These are phyloP conservation scores for Aphidius ervi DNA, from an alignment of 1,140 invertebrate genomes.

Conservation along the genomic window DNA sequence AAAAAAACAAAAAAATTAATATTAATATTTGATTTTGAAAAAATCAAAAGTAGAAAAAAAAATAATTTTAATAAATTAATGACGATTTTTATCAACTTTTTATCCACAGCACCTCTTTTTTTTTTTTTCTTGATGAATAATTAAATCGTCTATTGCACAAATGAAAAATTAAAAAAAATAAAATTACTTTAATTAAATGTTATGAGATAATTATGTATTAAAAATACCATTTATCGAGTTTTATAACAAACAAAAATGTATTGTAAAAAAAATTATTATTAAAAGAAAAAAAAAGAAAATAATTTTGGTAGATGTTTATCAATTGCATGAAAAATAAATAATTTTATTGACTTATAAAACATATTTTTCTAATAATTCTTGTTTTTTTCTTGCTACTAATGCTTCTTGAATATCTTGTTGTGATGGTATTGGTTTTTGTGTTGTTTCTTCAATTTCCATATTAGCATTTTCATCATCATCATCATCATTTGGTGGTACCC, in stretches of 20 bases:
- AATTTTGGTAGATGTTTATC: conserved; percentile 42
- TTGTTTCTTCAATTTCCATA: conserved; percentile 55
- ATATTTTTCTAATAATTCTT: conserved; percentile 80
- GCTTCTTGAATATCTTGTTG: conserved; percentile 89
- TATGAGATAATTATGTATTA: conserved; percentile 48
- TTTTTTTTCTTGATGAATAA: conserved; percentile 41
- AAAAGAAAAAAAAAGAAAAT: conserved; percentile 29
- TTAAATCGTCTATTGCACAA: conserved; percentile 54
- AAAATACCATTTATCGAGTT: conserved; percentile 50
- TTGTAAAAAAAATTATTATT: conserved; percentile 31
- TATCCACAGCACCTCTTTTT: conserved; percentile 47
- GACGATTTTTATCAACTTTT: conserved; percentile 41
- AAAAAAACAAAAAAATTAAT: conserved; percentile 5
- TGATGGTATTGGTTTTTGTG: conserved; percentile 81
- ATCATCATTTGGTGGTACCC: conserved; percentile 53
- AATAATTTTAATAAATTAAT: conserved; percentile 10
- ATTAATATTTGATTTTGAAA: conserved; percentile 4
- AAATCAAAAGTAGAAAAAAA: conserved; percentile 3
- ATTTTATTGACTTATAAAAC: conserved; percentile 33
- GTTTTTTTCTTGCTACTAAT: conserved; percentile 80
- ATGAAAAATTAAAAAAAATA: conserved; percentile 23
- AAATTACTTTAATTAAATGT: conserved; percentile 49
- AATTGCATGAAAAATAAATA: conserved; percentile 13
- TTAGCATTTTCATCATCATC: conserved; percentile 50
- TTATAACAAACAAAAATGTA: conserved; percentile 49